These are phyloP conservation scores for Lasioglossum morio DNA, from an alignment of 2,888 invertebrate species.

Conservation along the genomic window DNA sequence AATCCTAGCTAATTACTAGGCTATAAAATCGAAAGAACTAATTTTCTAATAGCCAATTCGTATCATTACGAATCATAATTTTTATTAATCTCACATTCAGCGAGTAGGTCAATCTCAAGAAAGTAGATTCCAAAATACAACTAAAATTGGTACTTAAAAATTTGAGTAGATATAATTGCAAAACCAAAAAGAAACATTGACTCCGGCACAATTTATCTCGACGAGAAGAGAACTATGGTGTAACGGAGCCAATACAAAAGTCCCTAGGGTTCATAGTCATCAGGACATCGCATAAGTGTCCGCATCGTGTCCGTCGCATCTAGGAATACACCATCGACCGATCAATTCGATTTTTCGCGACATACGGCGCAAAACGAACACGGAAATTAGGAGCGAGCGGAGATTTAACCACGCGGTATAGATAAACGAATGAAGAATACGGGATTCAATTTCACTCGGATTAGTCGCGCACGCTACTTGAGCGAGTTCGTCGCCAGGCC, in stretches of 20 bases:
- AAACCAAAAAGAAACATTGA: too few species aligned
- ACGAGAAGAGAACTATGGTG: neutral
- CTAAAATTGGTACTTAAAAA: too few species aligned
- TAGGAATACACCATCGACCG: neutral
- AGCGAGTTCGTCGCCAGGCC: constrained; percentile 13
- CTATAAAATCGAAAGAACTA: too few species aligned
- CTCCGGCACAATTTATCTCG: neutral
- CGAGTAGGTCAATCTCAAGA: too few species aligned
- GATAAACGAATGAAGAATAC: constrained; percentile 12
- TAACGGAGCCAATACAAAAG: neutral
- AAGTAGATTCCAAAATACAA: too few species aligned
- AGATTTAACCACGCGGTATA: neutral
- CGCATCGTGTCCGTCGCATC: neutral
- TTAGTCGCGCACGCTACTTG: constrained; percentile 16
- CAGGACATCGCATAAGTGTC: neutral
- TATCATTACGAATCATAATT: too few species aligned
- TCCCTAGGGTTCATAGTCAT: neutral
- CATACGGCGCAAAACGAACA: neutral
- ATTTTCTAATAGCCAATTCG: too few species aligned
- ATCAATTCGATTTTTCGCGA: neutral
- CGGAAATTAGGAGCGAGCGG: constrained; percentile 2
- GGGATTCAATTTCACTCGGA: constrained; percentile 31
- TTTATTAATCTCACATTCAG: too few species aligned
- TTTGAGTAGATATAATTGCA: too few species aligned
- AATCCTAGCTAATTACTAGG: too few species aligned